Evolutionary conservation across 1,140 invertebrate genomes (phyloP).

Genomic region (Drosophila pectinifera): DNA sequence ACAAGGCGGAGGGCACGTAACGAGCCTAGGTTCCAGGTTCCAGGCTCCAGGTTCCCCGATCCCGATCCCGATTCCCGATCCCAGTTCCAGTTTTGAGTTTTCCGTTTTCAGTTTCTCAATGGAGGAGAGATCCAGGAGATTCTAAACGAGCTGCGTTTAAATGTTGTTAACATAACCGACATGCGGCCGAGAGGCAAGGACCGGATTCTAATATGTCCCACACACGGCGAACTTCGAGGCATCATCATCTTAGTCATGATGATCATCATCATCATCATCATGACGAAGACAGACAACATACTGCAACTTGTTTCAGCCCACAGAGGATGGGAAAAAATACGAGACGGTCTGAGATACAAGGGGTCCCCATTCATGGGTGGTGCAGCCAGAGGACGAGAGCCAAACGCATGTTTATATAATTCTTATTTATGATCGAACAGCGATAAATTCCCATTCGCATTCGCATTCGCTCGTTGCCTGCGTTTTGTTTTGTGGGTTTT

Average conservation of each 20-base stretch:
- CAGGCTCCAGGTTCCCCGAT: slow-evolving; percentile 6
- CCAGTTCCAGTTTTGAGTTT: slow-evolving; percentile 14
- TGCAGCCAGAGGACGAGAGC: slow-evolving; percentile 17
- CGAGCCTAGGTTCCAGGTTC: slow-evolving; percentile 29
- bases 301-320: slow-evolving; percentile 49
- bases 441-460: slow-evolving; percentile 72
- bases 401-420: slow-evolving; percentile 83
- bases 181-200: slow-evolving; percentile 30
- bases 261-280: slow-evolving; percentile 8
- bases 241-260: slow-evolving; percentile 3
- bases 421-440: slow-evolving; percentile 81
- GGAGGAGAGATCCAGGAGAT: slow-evolving; percentile 58
- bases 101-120: slow-evolving; percentile 39
- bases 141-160: slow-evolving; percentile 82
- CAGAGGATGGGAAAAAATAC: not conserved
- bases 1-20: slow-evolving; percentile 61
- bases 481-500: slow-evolving; percentile 42
- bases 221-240: slow-evolving; percentile 60
- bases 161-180: slow-evolving; percentile 75
- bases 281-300: slow-evolving; percentile 29
- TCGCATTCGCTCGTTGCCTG: slow-evolving; percentile 30
- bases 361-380: slow-evolving; percentile 74
- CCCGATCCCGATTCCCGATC: slow-evolving; percentile 2
- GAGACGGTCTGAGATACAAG: not conserved
- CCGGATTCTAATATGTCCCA: slow-evolving; percentile 79